Base-by-base conservation (phyloP, 1,140 invertebrate species). In the Drosophila athabasca region DNA sequence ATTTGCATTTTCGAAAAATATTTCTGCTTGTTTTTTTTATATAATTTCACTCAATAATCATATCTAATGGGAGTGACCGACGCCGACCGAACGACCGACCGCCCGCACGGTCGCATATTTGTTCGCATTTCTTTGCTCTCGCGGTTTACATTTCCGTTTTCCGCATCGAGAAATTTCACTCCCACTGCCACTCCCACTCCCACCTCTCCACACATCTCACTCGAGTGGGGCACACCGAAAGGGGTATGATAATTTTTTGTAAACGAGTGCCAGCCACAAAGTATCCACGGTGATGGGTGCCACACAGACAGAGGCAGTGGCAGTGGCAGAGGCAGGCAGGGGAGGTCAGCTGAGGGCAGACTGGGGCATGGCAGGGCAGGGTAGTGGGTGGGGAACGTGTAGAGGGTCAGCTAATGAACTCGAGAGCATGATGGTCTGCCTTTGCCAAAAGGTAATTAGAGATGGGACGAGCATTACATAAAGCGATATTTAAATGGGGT, bases 121-220 rank as follows among this genome's bases (percentile, higher is more conserved):
- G 26, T 29, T 43, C 9, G 50, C 51, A 41, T 46, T 48, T 48
- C 15, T 49, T 43, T 19, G 29, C 35, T 35, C 54, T 79, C 62
- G 71, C 53, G 64, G 60, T 73, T 85, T 77, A 71, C 55, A 75
- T 78, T 85, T 85, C 78, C 82, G 78, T 35, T 77, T 66, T 67
- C 49, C 52, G 72, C 13, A 15, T 61, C 29, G 48, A 29, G 48
- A 44, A 58, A 51, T 53, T 29, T 46, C 48, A 39, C 60, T 62
- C 54, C 39, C 60, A 58, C 43, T 68, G 26, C 43, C 44, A 35
- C 22, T 51, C 39, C 44, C 39, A 29, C 45, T 53, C 41, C 19
- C 62, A 48, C 31, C 41, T 46, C 60, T 58, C 39, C 39, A 15
- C 29, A 35, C 17, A 19, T 61, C 46, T 53, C 44, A 49, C 43